Conservation (phyloP, 2,113 vertebrate genomes). For the Steatornis caripensis region DNA sequence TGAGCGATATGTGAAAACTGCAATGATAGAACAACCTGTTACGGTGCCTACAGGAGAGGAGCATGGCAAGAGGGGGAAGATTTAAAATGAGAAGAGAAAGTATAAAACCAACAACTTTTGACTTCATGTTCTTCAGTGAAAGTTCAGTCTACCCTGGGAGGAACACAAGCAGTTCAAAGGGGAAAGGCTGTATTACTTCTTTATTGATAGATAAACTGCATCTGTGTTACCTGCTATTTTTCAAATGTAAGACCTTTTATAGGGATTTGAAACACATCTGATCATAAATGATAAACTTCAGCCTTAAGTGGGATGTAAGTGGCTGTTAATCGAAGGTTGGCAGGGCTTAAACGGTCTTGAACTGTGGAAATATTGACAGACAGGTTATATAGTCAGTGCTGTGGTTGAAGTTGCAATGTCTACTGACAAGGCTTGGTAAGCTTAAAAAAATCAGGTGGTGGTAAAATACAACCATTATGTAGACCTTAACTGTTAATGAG, state of each 20-base stretch:
- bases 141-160: background rate
- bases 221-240: background rate
- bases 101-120: background rate
- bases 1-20: background rate
- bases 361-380: background rate
- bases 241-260: background rate
- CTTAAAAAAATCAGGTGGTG: slow-evolving; percentile 29
- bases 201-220: background rate
- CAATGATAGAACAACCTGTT: background rate
- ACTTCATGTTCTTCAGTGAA: background rate
- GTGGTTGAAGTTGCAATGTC: background rate
- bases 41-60: fast-evolving
- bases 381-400: background rate
- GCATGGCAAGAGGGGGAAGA: background rate
- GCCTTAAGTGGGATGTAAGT: background rate
- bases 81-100: background rate
- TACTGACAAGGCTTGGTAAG: background rate
- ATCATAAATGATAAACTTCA: background rate
- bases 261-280: background rate
- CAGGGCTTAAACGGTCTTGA: background rate
- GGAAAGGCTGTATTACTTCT: background rate
- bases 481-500: slow-evolving; percentile 50
- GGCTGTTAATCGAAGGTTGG: background rate
- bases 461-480: slow-evolving; percentile 14
- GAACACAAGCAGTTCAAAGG: background rate